phyloP scores from a whole-genome alignment of 2,113 vertebrate genomes.

The Aleadryas rufinucha region DNA sequence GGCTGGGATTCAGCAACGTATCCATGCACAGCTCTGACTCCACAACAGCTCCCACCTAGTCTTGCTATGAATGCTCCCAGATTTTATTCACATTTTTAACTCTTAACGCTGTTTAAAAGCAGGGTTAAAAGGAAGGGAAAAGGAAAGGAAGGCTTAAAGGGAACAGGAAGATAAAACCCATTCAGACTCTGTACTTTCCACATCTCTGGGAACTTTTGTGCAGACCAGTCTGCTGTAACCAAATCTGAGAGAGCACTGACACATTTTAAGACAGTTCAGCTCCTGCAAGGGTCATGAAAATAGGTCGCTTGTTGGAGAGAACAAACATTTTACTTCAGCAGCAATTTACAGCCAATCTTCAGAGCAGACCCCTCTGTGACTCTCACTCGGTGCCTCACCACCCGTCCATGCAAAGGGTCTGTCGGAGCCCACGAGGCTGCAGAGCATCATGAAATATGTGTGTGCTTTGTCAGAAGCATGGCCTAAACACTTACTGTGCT shows the following conservation, averaged over 20 bases:
- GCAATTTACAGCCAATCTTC: not conserved
- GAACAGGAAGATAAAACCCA: not conserved
- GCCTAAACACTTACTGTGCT: constrained; percentile 56
- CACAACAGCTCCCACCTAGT: not conserved
- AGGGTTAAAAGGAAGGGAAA: not conserved
- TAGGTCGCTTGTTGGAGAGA: not conserved
- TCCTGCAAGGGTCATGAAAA: not conserved
- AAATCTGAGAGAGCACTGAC: not conserved
- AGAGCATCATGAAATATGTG: constrained; percentile 34
- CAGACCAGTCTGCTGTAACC: not conserved
- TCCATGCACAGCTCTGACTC: not conserved
- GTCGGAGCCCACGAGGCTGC: not conserved
- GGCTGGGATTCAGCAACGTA: not conserved
- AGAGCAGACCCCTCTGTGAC: not conserved
- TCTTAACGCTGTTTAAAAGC: not conserved
- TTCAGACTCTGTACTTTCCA: not conserved
- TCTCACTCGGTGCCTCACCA: not conserved
- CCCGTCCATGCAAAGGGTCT: not conserved
- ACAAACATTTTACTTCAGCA: not conserved
- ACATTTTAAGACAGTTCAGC: not conserved
- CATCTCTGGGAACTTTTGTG: not conserved
- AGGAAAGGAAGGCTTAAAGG: not conserved
- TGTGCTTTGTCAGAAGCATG: constrained; percentile 47
- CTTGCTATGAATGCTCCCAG: not conserved
- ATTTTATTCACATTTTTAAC: not conserved